Evolutionary conservation across 2,888 invertebrate species (phyloP), one percentile per base, ranked within the genome.

Genomic region (Eilema depressum): DNA sequence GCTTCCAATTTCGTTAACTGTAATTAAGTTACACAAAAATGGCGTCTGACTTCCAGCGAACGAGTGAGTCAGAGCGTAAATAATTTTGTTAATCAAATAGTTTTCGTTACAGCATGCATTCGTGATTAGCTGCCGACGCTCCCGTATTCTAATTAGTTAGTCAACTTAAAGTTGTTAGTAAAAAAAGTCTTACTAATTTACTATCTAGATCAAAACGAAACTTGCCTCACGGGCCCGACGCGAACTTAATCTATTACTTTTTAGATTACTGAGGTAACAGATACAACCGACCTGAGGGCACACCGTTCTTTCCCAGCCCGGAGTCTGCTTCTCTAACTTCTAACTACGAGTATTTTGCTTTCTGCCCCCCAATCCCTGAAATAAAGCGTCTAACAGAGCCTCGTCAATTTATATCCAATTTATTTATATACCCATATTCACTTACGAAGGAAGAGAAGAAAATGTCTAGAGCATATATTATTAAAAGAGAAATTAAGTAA

Each of bases 71-170:
- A 25, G 5, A 25, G 66, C 25, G 20, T 73, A 77, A 25, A 68
- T 84, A 85, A 80, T 83, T 87, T 84, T 84, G 83, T 86, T 83
- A 78, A 83, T 82, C 87, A 87, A 89, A 88, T 86, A 89, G 85
- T 89, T 90, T 41, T 85, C 83, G 85, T 47, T 37, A 17, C n/a
- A 30, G 87, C 87, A 84, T 89, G 88, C 89, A 87, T 85, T 88
- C 78, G 77, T 80, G 88, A 90, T 90, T 89, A 90, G 83, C 84
- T 66, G 73, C 68, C 53, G 75, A 75, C 26, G 65, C 79, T 72
- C 76, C 75, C 74, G 70, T 75, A 72, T 66, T 68, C 73, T 69
- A 26, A 63, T 60, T 73, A 75, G 76, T 65, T 64, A 67, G 61
- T 12, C n/a, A 26, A 63, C 26, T 30, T 26, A 17, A 53, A 26